Base-by-base conservation (phyloP, 2,888 invertebrate species). In the Leuctra nigra region DNA sequence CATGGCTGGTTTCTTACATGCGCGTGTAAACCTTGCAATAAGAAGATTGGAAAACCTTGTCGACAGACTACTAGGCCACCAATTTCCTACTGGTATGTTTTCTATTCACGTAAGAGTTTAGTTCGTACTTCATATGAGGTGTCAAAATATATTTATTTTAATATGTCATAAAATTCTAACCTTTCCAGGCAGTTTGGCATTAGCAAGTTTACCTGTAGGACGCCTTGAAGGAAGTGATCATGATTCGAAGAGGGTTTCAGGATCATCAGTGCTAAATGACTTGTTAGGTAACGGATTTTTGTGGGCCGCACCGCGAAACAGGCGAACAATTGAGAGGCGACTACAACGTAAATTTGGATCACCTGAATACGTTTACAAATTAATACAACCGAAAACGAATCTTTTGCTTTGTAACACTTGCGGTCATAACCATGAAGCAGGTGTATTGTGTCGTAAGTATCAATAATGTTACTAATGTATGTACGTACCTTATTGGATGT, bases 391-490 rank as follows among this genome's bases (percentile, higher is more conserved):
- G 0, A 91, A 87, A 69, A 84, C 75, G 2, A 83, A 87, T 70
- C 75, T 96, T 25, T 74, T 84, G 61, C 78, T 81, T 0, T 96
- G 96, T 67, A 75, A 81, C 61, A 80, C 80, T 46, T 96, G 96
- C 73, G 96, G 96, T 1, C 83, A 89, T 70, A 81, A 87, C 72
- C 82, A 91, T 70, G 87, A 92, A 73, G 76, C 79, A 56, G 83
- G 86, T 47, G 77, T 82, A 48, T 75, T 96, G 46, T 96, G 96
- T 72, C 84, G 93, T 92, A 80, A 79, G 78, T 75, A 55, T 55
- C n/a, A n/a, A n/a, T n/a, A n/a, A n/a, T n/a, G n/a, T n/a, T n/a
- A n/a, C n/a, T n/a, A n/a, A n/a, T n/a, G n/a, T n/a, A n/a, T n/a
- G n/a, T n/a, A n/a, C n/a, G n/a, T n/a, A n/a, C n/a, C n/a, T n/a